phyloP scores from a whole-genome alignment of 1,140 invertebrate species.

The Sycophila sp. region DNA sequence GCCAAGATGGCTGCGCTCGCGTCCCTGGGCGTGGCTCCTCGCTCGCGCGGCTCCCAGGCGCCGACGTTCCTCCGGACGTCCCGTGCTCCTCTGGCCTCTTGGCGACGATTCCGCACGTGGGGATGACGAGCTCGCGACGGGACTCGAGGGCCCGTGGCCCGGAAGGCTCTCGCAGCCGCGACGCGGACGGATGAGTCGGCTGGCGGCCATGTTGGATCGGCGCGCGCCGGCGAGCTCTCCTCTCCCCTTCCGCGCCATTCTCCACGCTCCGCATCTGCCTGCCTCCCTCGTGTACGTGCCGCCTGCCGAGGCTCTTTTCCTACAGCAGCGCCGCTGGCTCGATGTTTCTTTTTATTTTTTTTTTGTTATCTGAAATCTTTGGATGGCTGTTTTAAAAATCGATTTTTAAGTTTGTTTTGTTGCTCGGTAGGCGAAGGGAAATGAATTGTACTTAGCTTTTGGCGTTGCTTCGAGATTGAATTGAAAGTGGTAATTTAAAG shows the following conservation, averaged over 20 bases:
- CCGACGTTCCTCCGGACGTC: too few relatives aligned
- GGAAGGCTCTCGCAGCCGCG: not conserved
- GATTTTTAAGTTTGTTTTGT: too few relatives aligned
- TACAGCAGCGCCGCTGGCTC: too few relatives aligned
- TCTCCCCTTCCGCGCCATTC: constrained; percentile 45
- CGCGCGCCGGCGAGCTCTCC: not conserved
- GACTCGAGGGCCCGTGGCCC: not conserved
- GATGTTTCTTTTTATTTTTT: too few relatives aligned
- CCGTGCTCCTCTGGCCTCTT: too few relatives aligned
- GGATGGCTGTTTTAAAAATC: too few relatives aligned
- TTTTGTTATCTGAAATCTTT: too few relatives aligned
- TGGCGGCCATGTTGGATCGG: constrained; percentile 60
- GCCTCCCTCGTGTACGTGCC: constrained; percentile 39
- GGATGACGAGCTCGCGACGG: constrained; percentile 35
- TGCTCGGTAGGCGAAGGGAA: too few relatives aligned
- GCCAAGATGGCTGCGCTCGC: constrained; percentile 60
- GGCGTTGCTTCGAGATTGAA: too few relatives aligned
- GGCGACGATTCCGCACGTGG: too few relatives aligned
- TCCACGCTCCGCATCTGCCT: constrained; percentile 51
- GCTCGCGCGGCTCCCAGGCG: not conserved
- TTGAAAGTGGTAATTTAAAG: too few relatives aligned
- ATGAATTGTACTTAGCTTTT: too few relatives aligned
- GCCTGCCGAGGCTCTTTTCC: not conserved
- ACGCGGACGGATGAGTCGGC: constrained; percentile 49
- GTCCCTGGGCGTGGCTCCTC: constrained; percentile 61